Evolutionary conservation across 2,113 vertebrate species (phyloP).

Genomic region (Solea solea): DNA sequence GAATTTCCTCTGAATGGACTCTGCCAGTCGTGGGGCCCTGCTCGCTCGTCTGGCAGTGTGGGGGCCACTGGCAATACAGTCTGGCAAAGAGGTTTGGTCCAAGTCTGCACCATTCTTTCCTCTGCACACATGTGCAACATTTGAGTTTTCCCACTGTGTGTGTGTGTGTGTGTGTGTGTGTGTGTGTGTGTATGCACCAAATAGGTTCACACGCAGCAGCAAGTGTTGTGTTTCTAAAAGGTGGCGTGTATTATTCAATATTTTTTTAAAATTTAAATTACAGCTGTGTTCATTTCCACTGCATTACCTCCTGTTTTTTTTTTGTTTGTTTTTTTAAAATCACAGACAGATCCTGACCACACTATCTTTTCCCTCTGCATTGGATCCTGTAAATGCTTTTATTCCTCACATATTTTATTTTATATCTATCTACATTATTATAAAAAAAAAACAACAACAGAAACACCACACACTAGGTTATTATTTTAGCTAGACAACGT

Average conservation of each 20-base stretch:
- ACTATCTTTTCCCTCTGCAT: constrained; percentile 11
- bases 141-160: constrained; percentile 4
- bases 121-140: constrained; percentile 31
- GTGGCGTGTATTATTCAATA: constrained; percentile 31
- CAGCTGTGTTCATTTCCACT: constrained; percentile 13
- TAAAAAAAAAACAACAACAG: constrained; percentile 1
- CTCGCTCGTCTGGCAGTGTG: constrained; percentile 79
- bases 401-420: background rate
- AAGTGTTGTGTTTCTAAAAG: background rate
- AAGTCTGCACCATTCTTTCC: constrained; percentile 43
- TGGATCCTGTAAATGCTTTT: constrained; percentile 9
- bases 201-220: constrained; percentile 9
- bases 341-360: constrained; percentile 46
- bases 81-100: constrained; percentile 71
- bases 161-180: background rate
- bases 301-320: constrained; percentile 15
- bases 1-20: constrained; percentile 89
- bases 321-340: constrained; percentile 22
- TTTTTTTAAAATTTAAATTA: background rate
- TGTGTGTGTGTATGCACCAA: background rate
- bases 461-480: constrained; percentile 27
- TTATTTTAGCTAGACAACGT: constrained; percentile 66
- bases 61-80: constrained; percentile 68
- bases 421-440: constrained; percentile 16
- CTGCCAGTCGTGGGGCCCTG: constrained; percentile 81